These are phyloP conservation scores for Zosterops borbonicus DNA, from an alignment of 2,113 vertebrate species.

Conservation along the genomic window DNA sequence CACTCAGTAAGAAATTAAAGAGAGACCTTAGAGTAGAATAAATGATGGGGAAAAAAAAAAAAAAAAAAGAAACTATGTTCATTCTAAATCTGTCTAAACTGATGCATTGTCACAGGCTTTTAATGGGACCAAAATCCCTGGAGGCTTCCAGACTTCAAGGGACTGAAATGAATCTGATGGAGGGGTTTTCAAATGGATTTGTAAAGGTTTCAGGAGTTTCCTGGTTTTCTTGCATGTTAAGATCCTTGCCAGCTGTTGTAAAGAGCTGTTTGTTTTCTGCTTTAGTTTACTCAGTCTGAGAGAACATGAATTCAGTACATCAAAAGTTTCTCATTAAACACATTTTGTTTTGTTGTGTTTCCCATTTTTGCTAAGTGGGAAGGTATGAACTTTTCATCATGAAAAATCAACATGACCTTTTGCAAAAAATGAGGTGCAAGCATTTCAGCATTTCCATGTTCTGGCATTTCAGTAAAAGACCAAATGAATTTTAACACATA, in stretches of 20 bases:
- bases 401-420: conserved; percentile 57
- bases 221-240: not conserved
- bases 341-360: not conserved
- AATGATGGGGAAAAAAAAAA: not conserved
- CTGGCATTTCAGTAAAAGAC: conserved; percentile 17
- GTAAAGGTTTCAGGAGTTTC: not conserved
- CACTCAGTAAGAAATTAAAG: not conserved
- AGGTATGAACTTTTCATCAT: not conserved
- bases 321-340: not conserved
- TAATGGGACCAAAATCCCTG: not conserved
- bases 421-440: not conserved
- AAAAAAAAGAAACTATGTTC: not conserved
- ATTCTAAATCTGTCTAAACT: not conserved
- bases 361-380: not conserved
- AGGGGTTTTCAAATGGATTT: not conserved
- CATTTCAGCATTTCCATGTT: not conserved
- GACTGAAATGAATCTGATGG: not conserved
- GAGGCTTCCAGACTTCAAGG: not conserved
- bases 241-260: not conserved
- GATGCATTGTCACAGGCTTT: not conserved
- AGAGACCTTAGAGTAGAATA: not conserved
- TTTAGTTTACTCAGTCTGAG: not conserved
- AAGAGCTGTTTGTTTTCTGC: not conserved
- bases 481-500: not conserved
- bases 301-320: not conserved